Percentiles rank a stretch among this genome's conserved stretches.
These are phyloP conservation scores for Eulemur macaco DNA, from an alignment of 2,113 vertebrate genomes.

Conservation along the genomic window DNA sequence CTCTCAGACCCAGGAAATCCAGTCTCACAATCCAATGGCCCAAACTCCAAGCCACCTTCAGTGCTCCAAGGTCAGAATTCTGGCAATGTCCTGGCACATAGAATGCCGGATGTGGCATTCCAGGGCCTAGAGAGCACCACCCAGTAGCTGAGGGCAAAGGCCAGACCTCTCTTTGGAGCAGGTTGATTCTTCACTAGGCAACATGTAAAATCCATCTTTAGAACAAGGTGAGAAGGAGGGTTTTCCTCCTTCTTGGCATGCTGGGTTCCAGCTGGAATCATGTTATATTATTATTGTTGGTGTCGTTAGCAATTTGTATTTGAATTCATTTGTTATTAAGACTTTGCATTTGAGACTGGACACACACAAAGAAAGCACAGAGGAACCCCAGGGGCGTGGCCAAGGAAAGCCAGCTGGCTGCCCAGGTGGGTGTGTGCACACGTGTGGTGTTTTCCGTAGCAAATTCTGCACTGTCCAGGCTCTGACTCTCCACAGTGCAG, in stretches of 20 bases:
- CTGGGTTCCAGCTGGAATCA: not conserved
- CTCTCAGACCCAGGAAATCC: not conserved
- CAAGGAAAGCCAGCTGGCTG: not conserved
- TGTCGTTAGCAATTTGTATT: not conserved
- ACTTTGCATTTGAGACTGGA: not conserved
- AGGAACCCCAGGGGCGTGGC: not conserved
- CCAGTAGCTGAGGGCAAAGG: not conserved
- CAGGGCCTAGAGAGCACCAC: not conserved
- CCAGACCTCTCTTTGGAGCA: not conserved
- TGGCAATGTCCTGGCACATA: not conserved
- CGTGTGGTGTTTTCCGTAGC: not conserved
- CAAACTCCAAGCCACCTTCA: not conserved
- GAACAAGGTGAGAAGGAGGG: not conserved
- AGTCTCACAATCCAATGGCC: not conserved
- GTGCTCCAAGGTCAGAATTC: not conserved
- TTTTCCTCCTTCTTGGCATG: not conserved
- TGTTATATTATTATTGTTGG: not conserved
- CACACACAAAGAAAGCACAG: not conserved
- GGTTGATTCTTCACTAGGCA: not conserved
- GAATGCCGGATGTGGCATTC: not conserved
- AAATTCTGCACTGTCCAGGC: not conserved
- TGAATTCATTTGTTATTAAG: not conserved
- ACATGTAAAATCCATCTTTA: not conserved
- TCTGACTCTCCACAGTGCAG: not conserved
- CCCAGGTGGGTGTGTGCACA: not conserved